Conservation (phyloP, 1,140 invertebrate species). For the Acyrthosiphon pisum region DNA sequence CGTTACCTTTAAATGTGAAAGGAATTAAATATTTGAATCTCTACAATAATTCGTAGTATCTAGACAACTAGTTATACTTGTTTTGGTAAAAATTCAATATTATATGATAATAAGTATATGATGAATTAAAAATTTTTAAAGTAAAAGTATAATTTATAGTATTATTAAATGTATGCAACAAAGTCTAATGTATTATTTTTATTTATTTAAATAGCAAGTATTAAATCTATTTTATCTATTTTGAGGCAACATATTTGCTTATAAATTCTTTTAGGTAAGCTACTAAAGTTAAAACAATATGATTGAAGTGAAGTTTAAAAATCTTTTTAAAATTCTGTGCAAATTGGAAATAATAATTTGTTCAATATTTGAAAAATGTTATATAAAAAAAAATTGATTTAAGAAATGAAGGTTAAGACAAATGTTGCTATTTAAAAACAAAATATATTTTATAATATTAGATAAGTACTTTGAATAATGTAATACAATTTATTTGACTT, state of each 20-base stretch:
- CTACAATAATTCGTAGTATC: background rate
- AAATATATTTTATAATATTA: background rate
- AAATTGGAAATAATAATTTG: background rate
- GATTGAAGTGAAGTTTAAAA: background rate
- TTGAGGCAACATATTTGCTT: no score
- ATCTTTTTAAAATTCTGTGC: background rate
- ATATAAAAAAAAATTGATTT: background rate
- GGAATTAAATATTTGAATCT: background rate
- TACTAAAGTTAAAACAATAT: background rate
- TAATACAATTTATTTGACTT: background rate
- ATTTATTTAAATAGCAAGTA: background rate
- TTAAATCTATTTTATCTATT: no score
- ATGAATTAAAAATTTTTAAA: background rate
- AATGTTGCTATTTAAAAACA: background rate
- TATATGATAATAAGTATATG: background rate
- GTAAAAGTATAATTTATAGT: background rate
- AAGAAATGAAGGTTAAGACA: background rate
- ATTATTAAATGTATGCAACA: background rate
- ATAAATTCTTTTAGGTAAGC: background rate
- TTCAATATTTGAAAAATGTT: background rate
- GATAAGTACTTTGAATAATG: background rate
- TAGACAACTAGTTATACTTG: background rate
- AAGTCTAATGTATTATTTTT: background rate
- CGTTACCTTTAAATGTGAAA: background rate
- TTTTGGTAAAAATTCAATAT: background rate